Conservation (phyloP, 1,140 invertebrate genomes). For the Caenorhabditis remanei region DNA sequence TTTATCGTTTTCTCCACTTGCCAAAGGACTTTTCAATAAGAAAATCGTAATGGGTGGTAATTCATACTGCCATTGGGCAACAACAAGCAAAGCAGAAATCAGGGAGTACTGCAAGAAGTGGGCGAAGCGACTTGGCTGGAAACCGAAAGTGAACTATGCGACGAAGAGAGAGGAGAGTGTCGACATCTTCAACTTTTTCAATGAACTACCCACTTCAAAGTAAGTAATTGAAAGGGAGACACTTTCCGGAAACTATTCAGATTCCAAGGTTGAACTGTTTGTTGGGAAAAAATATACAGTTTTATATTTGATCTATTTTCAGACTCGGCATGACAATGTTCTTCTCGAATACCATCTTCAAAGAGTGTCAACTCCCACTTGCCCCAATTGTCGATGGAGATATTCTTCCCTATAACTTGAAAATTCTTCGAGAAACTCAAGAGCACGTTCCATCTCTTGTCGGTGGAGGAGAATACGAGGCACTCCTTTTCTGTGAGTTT, state of each 20-base stretch:
- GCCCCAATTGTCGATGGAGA: constrained; percentile 91
- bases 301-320: constrained; percentile 16
- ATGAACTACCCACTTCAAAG: constrained; percentile 60
- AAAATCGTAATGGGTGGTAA: constrained; percentile 66
- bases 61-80: constrained; percentile 61
- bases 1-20: constrained; percentile 88
- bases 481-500: constrained; percentile 67
- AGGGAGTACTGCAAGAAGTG: constrained; percentile 66
- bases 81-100: constrained; percentile 38
- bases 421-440: constrained; percentile 61
- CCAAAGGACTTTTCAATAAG: constrained; percentile 79
- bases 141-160: constrained; percentile 51
- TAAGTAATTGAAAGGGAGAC: constrained; percentile 37
- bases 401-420: constrained; percentile 82
- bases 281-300: not conserved
- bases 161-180: constrained; percentile 65
- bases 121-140: constrained; percentile 68
- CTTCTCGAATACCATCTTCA: constrained; percentile 57
- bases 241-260: not conserved
- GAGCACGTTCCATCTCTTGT: constrained; percentile 59
- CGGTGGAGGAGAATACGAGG: constrained; percentile 63
- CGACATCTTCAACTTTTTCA: constrained; percentile 66
- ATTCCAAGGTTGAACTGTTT: constrained; percentile 21
- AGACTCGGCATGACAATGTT: constrained; percentile 66
- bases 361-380: constrained; percentile 81